These are phyloP conservation scores for Tetragonula clypearis DNA, from an alignment of 1,140 invertebrate species.

Conservation along the genomic window DNA sequence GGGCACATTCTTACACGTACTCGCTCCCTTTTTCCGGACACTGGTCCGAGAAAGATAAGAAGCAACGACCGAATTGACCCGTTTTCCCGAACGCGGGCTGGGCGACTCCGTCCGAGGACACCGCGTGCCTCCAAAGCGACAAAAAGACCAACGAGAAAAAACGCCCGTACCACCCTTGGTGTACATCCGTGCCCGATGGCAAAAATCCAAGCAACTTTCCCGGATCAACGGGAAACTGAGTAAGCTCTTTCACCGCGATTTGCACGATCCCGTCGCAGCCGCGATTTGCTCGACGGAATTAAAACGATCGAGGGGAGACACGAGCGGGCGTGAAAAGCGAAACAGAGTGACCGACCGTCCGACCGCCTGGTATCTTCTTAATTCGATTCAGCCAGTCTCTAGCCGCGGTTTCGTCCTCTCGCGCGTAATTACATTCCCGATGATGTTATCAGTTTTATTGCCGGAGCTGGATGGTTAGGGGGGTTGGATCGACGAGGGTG, in stretches of 20 bases:
- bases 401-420: slow-evolving; percentile 53
- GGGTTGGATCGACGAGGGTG: neutral
- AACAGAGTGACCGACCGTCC: slow-evolving; percentile 41
- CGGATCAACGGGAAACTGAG: neutral
- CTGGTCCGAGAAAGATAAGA: slow-evolving; percentile 34
- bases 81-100: neutral
- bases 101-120: too few relatives aligned
- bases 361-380: slow-evolving; percentile 60
- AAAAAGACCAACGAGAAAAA: neutral
- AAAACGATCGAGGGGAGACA: too few relatives aligned
- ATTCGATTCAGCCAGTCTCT: slow-evolving; percentile 58
- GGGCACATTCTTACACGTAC: slow-evolving; percentile 19
- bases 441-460: slow-evolving; percentile 79
- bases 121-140: neutral
- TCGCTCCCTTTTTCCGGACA: neutral
- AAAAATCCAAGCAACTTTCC: slow-evolving; percentile 17
- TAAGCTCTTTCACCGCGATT: neutral
- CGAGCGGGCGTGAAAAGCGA: slow-evolving; percentile 46
- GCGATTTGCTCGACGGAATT: too few relatives aligned
- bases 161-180: neutral
- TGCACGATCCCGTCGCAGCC: neutral
- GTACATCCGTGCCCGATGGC: neutral
- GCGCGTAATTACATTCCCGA: slow-evolving; percentile 79
- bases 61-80: slow-evolving; percentile 39
- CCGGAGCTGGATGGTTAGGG: slow-evolving; percentile 27